Percentiles rank a stretch among this genome's conserved stretches.
Evolutionary conservation across 2,113 vertebrate species (phyloP).

Genomic region (Erythrolamprus reginae): DNA sequence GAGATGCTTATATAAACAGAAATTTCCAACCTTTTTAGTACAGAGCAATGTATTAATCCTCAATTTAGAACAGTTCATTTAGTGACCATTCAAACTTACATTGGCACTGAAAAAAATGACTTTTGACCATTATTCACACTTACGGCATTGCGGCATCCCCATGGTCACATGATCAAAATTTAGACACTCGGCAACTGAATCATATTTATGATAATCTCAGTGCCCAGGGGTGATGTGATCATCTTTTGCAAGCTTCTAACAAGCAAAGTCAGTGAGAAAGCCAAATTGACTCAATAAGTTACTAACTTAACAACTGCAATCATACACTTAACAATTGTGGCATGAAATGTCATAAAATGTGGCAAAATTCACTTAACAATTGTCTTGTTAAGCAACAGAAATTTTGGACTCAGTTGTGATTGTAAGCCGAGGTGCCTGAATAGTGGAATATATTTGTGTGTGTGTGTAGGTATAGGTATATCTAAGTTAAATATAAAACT

Average conservation of each 20-base stretch:
- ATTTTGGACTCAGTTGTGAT: neutral
- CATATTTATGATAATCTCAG: neutral
- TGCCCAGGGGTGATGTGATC: neutral
- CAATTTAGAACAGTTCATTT: neutral
- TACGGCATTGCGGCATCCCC: neutral
- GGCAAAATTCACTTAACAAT: neutral
- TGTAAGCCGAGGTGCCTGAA: neutral
- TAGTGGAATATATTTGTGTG: neutral
- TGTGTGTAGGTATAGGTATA: neutral
- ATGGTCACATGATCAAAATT: neutral
- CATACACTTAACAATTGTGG: neutral
- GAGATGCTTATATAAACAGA: neutral
- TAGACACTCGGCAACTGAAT: neutral
- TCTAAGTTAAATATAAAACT: neutral
- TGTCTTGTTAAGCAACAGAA: neutral
- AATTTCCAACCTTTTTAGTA: neutral
- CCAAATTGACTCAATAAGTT: neutral
- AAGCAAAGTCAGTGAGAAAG: neutral
- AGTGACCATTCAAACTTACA: neutral
- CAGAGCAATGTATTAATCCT: neutral
- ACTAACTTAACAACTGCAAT: neutral
- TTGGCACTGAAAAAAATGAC: neutral
- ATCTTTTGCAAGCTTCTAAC: neutral
- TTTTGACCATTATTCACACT: neutral
- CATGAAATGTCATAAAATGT: neutral